Percentiles rank a stretch among this genome's conserved stretches.
phyloP scores from a whole-genome alignment of 2,888 invertebrate species.

The Cordilura impudica region DNA sequence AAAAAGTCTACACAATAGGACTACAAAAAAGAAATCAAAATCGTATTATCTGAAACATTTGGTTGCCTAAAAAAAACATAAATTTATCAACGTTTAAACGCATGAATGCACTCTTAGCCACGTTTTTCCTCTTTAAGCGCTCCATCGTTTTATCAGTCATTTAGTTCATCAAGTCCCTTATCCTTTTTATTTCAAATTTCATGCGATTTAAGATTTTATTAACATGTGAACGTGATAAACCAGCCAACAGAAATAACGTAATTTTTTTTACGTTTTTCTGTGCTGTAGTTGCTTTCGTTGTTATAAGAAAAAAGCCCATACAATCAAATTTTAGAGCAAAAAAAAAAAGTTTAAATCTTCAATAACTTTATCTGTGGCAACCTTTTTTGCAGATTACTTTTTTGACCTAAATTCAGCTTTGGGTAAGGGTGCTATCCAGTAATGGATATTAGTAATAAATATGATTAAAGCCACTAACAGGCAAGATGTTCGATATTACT shows the following conservation, averaged over 20 bases:
- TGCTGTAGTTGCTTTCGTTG: background rate
- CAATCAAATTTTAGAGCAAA: background rate
- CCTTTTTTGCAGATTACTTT: background rate
- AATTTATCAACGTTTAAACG: conserved; percentile 32
- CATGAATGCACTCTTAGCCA: conserved; percentile 12
- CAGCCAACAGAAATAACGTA: background rate
- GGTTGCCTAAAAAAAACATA: background rate
- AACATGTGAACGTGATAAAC: conserved; percentile 28
- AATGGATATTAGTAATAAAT: no score
- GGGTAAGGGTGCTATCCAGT: background rate
- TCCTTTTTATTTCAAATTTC: conserved; percentile 12
- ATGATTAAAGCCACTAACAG: no score
- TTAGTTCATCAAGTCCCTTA: background rate
- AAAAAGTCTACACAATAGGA: background rate
- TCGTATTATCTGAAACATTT: conserved; percentile 13
- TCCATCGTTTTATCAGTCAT: background rate
- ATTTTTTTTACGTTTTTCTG: background rate
- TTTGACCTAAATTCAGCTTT: background rate
- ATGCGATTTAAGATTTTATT: conserved; percentile 25
- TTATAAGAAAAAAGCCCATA: background rate
- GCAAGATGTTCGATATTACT: no score
- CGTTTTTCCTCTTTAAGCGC: background rate
- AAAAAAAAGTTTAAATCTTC: background rate
- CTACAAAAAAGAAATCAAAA: conserved; percentile 2
- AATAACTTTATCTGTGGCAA: conserved; percentile 3